These are phyloP conservation scores for Megalops atlanticus DNA, from an alignment of 2,113 vertebrate genomes.

Conservation along the genomic window DNA sequence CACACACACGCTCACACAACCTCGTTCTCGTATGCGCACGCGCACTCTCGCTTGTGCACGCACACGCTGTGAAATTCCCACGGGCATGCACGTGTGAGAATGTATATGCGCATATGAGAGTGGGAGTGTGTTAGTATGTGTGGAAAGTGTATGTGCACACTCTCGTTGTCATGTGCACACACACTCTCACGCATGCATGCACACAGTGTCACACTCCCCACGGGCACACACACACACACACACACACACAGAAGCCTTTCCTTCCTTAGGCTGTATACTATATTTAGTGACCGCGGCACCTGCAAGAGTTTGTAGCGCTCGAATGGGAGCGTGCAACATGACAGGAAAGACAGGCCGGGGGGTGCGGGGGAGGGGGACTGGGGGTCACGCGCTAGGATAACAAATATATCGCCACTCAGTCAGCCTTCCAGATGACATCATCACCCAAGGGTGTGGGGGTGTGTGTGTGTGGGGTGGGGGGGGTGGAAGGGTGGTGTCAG, in stretches of 20 bases:
- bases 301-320: conserved; percentile 46
- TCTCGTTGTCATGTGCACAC: neutral
- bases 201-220: neutral
- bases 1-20: neutral
- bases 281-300: conserved; percentile 57
- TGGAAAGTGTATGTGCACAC: too few species aligned
- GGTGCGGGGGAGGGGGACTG: neutral
- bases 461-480: too few species aligned
- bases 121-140: too few species aligned
- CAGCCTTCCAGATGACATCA: conserved; percentile 19
- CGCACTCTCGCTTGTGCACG: neutral
- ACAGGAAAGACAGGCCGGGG: conserved; percentile 46
- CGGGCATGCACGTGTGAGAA: conserved; percentile 1
- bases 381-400: neutral
- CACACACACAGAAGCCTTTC: conserved; percentile 46
- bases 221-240: conserved; percentile 24
- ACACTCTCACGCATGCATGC: neutral
- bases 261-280: conserved; percentile 52
- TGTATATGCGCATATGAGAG: too few species aligned
- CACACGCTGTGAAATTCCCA: neutral
- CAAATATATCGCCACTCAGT: conserved; percentile 20
- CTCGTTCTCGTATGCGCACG: neutral
- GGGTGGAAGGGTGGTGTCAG: neutral
- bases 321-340: conserved; percentile 49
- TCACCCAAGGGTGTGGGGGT: neutral